phyloP scores from a whole-genome alignment of 2,113 vertebrate genomes.

The Bagarius yarrelli region DNA sequence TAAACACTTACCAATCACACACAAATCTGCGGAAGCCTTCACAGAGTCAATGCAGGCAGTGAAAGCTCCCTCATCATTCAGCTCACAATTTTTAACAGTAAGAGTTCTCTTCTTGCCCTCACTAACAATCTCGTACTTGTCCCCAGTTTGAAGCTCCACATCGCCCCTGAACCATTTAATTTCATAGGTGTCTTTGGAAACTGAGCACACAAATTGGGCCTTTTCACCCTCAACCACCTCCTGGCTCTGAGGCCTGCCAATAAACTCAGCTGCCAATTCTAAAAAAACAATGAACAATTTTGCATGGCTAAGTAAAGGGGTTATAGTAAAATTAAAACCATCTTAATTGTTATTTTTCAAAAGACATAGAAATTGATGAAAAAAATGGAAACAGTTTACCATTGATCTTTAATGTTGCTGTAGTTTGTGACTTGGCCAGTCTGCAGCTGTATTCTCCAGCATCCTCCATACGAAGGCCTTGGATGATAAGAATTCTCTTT shows the following conservation, averaged over 20 bases:
- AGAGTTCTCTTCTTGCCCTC: constrained; percentile 89
- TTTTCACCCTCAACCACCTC: constrained; percentile 84
- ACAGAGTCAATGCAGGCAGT: constrained; percentile 79
- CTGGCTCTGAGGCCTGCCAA: constrained; percentile 80
- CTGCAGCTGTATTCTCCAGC: constrained; percentile 84
- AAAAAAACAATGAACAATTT: constrained; percentile 44
- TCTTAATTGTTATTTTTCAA: neutral
- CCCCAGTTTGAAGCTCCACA: constrained; percentile 75
- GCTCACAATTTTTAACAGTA: constrained; percentile 79
- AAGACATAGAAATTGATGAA: neutral
- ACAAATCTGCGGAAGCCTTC: constrained; percentile 83
- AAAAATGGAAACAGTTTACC: constrained; percentile 67
- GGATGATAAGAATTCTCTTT: constrained; percentile 87
- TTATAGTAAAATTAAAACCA: neutral
- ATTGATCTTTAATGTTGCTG: constrained; percentile 82
- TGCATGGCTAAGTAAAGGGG: neutral
- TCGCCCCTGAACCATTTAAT: constrained; percentile 87
- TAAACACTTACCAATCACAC: constrained; percentile 83
- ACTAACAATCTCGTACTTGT: constrained; percentile 84
- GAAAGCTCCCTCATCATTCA: constrained; percentile 85
- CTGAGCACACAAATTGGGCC: constrained; percentile 82
- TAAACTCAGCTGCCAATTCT: constrained; percentile 88
- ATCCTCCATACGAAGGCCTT: constrained; percentile 83
- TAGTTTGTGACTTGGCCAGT: constrained; percentile 79
- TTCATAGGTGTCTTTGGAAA: constrained; percentile 87